Base-by-base conservation (phyloP, 2,113 vertebrate species). In the Mastomys natalensis region DNA sequence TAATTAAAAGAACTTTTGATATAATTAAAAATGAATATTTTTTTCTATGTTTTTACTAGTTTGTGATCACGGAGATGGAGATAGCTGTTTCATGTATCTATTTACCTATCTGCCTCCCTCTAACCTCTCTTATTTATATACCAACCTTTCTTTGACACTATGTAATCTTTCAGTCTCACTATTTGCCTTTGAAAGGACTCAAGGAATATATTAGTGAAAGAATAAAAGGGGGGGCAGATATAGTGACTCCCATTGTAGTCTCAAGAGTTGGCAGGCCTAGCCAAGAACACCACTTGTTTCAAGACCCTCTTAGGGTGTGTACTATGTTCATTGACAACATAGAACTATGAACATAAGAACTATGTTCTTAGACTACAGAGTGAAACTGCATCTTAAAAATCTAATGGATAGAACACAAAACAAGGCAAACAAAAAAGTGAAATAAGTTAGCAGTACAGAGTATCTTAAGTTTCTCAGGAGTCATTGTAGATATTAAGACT, bases 261-360 rank as follows among this genome's bases (percentile, higher is more conserved):
- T 19, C 9, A 12, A 16, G 0, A 89, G 8, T 58, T 40, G 24
- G 8, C 24, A 43, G 51, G 7, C 15, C 19, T 15, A 58, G 51
- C 2, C 4, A 73, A 40, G 66, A 55, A 1, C 8, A 31, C 31
- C 22, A 73, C 13, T n/a, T 15, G 22, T 55, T 72, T 73, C 22
- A 72, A 40, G 4, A 7, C 2, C 22, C 31, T 2, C 22, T 37
- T 88, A 22, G 16, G 37, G 16, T 40, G 5, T 5, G 10, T 29
- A 31, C 4, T 31, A 40, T 58, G 12, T 43, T 31, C 4, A 19
- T 1, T 1, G 2, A 3, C 37, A 21, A 19, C n/a, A n/a, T n/a
- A n/a, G n/a, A n/a, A n/a, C n/a, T n/a, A n/a, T n/a, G n/a, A n/a
- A n/a, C n/a, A n/a, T n/a, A n/a, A n/a, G n/a, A n/a, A n/a, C n/a